Percentiles rank a stretch among this genome's conserved stretches.
Evolutionary conservation across 2,113 vertebrate genomes (phyloP).

Genomic region (Psilopogon haemacephalus): DNA sequence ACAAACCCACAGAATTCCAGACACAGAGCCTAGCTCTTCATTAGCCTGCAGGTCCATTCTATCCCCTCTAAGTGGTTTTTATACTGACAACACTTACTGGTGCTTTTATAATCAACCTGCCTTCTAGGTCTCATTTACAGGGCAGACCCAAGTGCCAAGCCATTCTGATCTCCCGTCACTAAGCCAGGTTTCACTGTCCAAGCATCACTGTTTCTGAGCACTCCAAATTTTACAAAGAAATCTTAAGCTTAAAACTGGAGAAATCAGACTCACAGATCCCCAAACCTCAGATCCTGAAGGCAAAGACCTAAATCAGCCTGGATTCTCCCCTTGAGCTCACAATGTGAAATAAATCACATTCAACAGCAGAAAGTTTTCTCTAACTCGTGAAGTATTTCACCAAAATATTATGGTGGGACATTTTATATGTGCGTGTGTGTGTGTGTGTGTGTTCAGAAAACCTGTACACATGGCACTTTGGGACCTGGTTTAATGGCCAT

Average conservation of each 20-base stretch:
- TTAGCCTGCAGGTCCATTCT: background rate
- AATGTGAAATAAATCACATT: background rate
- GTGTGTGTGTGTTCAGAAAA: no score
- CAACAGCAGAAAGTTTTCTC: background rate
- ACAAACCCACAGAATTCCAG: background rate
- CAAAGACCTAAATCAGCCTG: background rate
- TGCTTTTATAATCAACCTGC: background rate
- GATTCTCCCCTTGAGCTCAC: background rate
- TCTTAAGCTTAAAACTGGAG: background rate
- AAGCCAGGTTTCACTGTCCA: background rate
- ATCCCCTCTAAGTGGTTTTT: background rate
- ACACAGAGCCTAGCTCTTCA: background rate
- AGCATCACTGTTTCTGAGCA: background rate
- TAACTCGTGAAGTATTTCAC: background rate
- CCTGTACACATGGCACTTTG: no score
- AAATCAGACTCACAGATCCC: background rate
- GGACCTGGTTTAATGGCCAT: no score
- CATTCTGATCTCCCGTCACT: background rate
- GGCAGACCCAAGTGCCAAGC: background rate
- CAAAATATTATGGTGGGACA: accelerated
- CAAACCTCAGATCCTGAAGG: background rate
- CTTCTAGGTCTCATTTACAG: background rate
- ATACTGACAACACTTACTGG: background rate
- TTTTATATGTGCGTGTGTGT: no score
- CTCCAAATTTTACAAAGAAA: background rate